Base-by-base conservation (phyloP, 2,113 vertebrate species). In the Ammodytes dubius region DNA sequence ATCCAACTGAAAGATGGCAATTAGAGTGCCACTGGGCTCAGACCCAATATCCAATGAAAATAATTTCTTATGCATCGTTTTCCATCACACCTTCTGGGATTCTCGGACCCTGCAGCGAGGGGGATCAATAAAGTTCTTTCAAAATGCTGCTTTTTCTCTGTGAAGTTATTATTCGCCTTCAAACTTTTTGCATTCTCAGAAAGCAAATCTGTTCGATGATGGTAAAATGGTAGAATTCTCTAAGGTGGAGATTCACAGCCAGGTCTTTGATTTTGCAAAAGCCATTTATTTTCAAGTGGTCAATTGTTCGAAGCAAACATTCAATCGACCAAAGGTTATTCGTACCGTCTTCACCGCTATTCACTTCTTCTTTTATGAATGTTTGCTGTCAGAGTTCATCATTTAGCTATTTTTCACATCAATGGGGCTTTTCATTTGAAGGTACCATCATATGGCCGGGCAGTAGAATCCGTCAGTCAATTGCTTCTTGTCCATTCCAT, bases 341-440 rank as follows among this genome's bases (percentile, higher is more conserved):
- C 5, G 56, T 7, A 56, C 40, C n/a, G 57, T 37, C 59, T 12
- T 56, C 39, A 1, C 35, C 58, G 52, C 42, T 7, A 9, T 60
- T 53, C 50, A 58, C 15, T 17, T 53, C 27, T 13, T 79, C 52
- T 54, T 54, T 47, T 37, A 50, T 47, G 39, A 77, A 66, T 54
- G 15, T 73, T 74, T 53, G 54, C 50, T 42, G 66, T 80, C 57
- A 81, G 69, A 70, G 74, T 67, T 60, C 77, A 72, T 77, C 68
- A 65, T 64, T 52, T 57, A 43, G 64, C 57, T 11, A 66, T 43
- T 81, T 65, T 40, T 60, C 11, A 39, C 27, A 39, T 71, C 74
- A 70, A 88, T 84, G 46, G 78, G 77, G 39, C 47, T 71, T 7
- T 27, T 37, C 47, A 77, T 81, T 77, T 69, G 70, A 79, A 70